Percentiles rank a stretch among this genome's conserved stretches.
These are phyloP conservation scores for Perognathus longimembris DNA, from an alignment of 2,113 vertebrate genomes.

Conservation along the genomic window DNA sequence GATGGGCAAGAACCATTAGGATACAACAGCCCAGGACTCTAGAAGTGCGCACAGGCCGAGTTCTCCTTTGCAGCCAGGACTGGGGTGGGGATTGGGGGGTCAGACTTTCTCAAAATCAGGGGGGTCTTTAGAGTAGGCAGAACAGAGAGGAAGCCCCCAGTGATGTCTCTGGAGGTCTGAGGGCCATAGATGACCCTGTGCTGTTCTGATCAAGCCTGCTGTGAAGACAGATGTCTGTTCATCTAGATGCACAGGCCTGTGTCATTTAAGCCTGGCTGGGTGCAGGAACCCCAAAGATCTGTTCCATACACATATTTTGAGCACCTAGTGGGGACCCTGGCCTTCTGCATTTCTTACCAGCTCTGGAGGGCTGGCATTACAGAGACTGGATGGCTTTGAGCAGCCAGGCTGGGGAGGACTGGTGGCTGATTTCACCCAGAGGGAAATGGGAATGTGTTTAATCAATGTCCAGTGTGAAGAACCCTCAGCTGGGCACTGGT, in stretches of 20 bases:
- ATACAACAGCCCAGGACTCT: too few relatives aligned
- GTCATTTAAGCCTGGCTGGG: rapidly evolving
- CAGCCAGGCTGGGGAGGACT: too few relatives aligned
- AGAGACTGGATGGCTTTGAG: too few relatives aligned
- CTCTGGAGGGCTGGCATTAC: too few relatives aligned
- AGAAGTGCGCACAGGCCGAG: too few relatives aligned
- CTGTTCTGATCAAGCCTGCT: not conserved
- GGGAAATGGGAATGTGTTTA: not conserved
- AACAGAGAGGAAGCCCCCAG: not conserved
- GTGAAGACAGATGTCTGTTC: not conserved
- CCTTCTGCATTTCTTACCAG: not conserved
- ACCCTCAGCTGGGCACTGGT: too few relatives aligned
- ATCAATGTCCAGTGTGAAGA: too few relatives aligned
- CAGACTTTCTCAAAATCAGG: not conserved
- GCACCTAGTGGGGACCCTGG: not conserved
- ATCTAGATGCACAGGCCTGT: not conserved
- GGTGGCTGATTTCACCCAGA: too few relatives aligned
- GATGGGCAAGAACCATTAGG: too few relatives aligned
- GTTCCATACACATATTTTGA: too few relatives aligned
- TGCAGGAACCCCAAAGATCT: too few relatives aligned
- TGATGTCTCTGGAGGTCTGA: not conserved
- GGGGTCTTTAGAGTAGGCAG: not conserved
- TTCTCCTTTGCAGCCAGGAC: not conserved
- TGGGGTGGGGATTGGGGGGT: not conserved
- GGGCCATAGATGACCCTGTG: rapidly evolving